Base-by-base conservation (phyloP, 1,140 invertebrate genomes). In the Stenopsyche tienmushanensis region DNA sequence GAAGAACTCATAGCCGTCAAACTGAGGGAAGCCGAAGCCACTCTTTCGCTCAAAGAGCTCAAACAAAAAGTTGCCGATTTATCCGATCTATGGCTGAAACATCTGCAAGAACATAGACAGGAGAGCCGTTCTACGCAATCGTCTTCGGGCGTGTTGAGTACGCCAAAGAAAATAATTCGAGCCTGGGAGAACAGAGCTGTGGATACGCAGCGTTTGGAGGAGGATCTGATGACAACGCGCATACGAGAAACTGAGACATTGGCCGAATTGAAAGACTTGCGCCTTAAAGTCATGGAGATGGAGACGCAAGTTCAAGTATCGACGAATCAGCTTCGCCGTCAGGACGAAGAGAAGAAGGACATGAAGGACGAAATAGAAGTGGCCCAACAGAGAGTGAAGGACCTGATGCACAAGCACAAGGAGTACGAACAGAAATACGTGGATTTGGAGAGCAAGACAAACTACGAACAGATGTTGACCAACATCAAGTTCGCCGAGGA, bases 1-100 rank as follows among this genome's bases (percentile, higher is more conserved):
- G 96, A 98, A 75, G 96, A 98, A 79, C 78, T 98, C 18, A 96
- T 96, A 72, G 92, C 93, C 9, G 92, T 96, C 1, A 97, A 97
- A 79, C 79, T 97, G 39, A 80, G 94, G 26, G 96, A 98, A 78
- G 94, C 96, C 0, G 93, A 96, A 78, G 92, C 93, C 7, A 91
- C 91, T 75, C 81, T 94, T 18, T 91, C 90, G 7, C 82, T 98
- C 15, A 96, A 96, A 78, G 94, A 97, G 80, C 84, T 98, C 66
- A 84, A 92, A 64, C 90, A 94, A 77, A 83, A 89, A 66, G 89
- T 96, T 0, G 82, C 85, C 44, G 93, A 95, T 75, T 75, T 96
- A 9, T 91, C 88, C 72, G 78, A 84, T 23, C 86, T 88, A 70
- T 92, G 88, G 88, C 64, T 67, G 42, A 66, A 66, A 62, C 69